phyloP scores from a whole-genome alignment of 2,888 invertebrate species.

The Tetramorium bicarinatum region DNA sequence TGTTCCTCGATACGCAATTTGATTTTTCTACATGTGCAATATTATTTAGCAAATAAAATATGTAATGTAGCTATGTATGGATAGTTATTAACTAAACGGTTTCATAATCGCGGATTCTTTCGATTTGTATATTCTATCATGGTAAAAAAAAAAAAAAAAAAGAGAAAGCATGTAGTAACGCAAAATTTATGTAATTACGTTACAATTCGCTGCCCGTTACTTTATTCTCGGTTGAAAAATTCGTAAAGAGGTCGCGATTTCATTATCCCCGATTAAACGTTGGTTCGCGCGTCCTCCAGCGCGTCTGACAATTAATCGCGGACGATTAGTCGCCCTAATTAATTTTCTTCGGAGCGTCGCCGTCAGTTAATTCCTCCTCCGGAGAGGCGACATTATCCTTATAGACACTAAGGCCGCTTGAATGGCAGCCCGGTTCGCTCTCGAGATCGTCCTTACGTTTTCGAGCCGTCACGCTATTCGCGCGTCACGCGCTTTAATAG shows the following conservation, averaged over 20 bases:
- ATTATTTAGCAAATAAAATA: background rate
- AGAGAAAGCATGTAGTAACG: background rate
- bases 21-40: slow-evolving; percentile 7
- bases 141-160: background rate
- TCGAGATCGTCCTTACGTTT: slow-evolving; percentile 18
- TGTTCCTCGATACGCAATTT: background rate
- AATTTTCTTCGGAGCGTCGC: slow-evolving; percentile 23
- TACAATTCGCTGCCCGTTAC: background rate
- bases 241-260: slow-evolving; percentile 30
- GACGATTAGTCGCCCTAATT: slow-evolving; percentile 37
- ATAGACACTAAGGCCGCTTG: background rate
- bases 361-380: background rate
- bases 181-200: slow-evolving; percentile 8
- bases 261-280: slow-evolving; percentile 37
- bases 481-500: slow-evolving; percentile 40
- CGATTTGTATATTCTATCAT: background rate
- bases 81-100: background rate
- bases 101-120: background rate
- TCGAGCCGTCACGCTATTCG: slow-evolving; percentile 1
- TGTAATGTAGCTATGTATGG: background rate
- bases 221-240: background rate
- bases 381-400: slow-evolving; percentile 22
- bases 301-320: slow-evolving; percentile 29
- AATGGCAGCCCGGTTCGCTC: slow-evolving; percentile 22
- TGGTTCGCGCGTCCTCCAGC: background rate